phyloP scores from a whole-genome alignment of 92 coral and sea anemone species.

The Paragorgia papillata region DNA sequence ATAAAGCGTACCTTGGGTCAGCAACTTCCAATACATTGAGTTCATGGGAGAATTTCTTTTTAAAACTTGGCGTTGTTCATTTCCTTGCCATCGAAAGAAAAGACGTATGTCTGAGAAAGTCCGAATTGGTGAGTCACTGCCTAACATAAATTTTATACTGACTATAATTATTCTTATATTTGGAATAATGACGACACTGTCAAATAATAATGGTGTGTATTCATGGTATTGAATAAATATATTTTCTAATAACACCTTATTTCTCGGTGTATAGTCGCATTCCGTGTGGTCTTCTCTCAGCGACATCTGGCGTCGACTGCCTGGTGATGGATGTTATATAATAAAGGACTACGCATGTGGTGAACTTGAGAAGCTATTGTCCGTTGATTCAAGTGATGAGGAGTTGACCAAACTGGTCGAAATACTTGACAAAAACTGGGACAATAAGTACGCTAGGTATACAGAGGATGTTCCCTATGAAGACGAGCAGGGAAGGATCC shows the following conservation, averaged over 20 bases:
- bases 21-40: constrained; percentile 37
- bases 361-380: constrained; percentile 74
- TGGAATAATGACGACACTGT: too few species aligned
- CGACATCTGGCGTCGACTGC: constrained; percentile 64
- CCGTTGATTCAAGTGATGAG: constrained; percentile 43
- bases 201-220: too few species aligned
- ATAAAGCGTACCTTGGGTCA: constrained; percentile 65
- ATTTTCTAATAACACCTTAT: background rate
- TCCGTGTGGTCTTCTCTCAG: constrained; percentile 73
- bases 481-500: constrained; percentile 62
- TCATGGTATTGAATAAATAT: too few species aligned
- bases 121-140: constrained; percentile 57
- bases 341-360: constrained; percentile 71
- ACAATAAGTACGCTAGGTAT: constrained; percentile 56
- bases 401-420: constrained; percentile 63
- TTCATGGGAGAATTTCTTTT: constrained; percentile 68
- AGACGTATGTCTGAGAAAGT: constrained; percentile 56
- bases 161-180: too few species aligned
- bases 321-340: constrained; percentile 61
- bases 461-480: constrained; percentile 56
- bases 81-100: constrained; percentile 80
- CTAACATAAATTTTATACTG: too few species aligned
- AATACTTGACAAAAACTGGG: constrained; percentile 77
- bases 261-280: constrained; percentile 51
- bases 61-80: constrained; percentile 74